Evolutionary conservation across 2,113 vertebrate genomes (phyloP).

Genomic region (Nibea coibor): DNA sequence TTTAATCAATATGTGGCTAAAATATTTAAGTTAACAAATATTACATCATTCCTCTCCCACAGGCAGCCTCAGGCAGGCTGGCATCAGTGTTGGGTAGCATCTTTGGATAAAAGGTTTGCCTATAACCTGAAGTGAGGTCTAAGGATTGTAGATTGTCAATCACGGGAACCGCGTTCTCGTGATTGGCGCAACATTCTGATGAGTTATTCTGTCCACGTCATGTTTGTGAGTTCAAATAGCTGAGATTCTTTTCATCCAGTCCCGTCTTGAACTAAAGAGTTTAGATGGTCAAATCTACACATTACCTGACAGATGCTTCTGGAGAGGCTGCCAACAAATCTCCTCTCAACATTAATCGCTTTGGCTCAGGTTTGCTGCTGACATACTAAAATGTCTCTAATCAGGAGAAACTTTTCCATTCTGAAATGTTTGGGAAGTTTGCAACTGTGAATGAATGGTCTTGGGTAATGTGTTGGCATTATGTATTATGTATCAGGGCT

Average conservation of each 20-base stretch:
- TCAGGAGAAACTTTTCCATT: conserved; percentile 28
- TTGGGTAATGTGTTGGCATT: conserved; percentile 6
- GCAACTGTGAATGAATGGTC: background rate
- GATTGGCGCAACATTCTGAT: background rate
- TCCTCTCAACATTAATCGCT: conserved; percentile 20
- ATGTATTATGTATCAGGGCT: conserved; percentile 14
- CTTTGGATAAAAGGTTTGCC: conserved; percentile 5
- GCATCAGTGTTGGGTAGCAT: background rate
- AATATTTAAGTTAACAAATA: conserved; percentile 43
- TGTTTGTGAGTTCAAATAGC: background rate
- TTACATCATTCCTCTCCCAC: conserved; percentile 5
- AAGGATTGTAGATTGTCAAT: conserved; percentile 1
- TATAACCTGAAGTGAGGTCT: background rate
- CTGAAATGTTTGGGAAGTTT: background rate
- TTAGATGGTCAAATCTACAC: conserved; percentile 21
- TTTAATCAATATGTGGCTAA: conserved; percentile 43
- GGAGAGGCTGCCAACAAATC: conserved; percentile 37
- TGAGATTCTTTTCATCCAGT: conserved; percentile 2
- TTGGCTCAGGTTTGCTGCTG: conserved; percentile 25
- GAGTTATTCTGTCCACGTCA: background rate
- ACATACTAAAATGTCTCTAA: conserved; percentile 18
- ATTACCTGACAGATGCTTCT: conserved; percentile 37
- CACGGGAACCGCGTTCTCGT: background rate
- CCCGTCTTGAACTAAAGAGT: conserved; percentile 1
- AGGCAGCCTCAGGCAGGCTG: conserved; percentile 5